These are phyloP conservation scores for Andrena bucephala DNA, from an alignment of 2,888 invertebrate genomes.

Conservation along the genomic window DNA sequence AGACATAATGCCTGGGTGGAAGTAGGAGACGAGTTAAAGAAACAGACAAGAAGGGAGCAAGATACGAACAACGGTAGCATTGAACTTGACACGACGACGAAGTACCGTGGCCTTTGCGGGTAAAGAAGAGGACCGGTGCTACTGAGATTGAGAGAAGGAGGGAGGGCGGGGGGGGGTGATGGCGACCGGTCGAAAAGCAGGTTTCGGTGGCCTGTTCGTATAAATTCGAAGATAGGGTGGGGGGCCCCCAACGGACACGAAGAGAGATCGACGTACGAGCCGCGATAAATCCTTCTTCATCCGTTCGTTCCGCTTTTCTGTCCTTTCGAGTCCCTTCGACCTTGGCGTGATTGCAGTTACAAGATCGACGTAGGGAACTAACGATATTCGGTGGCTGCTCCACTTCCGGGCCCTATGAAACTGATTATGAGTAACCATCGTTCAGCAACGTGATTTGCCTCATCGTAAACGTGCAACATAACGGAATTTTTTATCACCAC, in stretches of 20 bases:
- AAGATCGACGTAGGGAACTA: constrained; percentile 15
- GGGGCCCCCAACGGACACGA: constrained; percentile 59
- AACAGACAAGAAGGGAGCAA: constrained; percentile 39
- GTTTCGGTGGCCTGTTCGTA: constrained; percentile 67
- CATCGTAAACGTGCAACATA: constrained; percentile 1
- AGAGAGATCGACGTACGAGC: constrained; percentile 68
- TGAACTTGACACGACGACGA: constrained; percentile 76
- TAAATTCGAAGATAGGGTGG: constrained; percentile 57
- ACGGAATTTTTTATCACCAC: not conserved
- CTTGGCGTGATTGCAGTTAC: constrained; percentile 60
- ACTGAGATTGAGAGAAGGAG: constrained; percentile 26
- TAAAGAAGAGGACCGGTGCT: constrained; percentile 51
- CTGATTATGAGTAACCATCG: not conserved
- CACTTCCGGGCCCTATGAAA: constrained; percentile 39
- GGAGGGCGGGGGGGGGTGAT: constrained; percentile 43
- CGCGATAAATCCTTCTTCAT: constrained; percentile 69
- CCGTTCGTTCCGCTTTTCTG: constrained; percentile 48
- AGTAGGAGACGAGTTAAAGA: constrained; percentile 23
- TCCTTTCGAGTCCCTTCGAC: constrained; percentile 60
- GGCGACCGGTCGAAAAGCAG: constrained; percentile 72
- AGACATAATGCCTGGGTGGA: constrained; percentile 14
- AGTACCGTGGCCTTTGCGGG: constrained; percentile 60
- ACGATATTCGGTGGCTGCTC: not conserved
- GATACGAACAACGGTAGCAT: constrained; percentile 66
- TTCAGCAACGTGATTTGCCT: not conserved